Evolutionary conservation across 1,140 invertebrate genomes (phyloP).

Genomic region (Ceratina australensis): DNA sequence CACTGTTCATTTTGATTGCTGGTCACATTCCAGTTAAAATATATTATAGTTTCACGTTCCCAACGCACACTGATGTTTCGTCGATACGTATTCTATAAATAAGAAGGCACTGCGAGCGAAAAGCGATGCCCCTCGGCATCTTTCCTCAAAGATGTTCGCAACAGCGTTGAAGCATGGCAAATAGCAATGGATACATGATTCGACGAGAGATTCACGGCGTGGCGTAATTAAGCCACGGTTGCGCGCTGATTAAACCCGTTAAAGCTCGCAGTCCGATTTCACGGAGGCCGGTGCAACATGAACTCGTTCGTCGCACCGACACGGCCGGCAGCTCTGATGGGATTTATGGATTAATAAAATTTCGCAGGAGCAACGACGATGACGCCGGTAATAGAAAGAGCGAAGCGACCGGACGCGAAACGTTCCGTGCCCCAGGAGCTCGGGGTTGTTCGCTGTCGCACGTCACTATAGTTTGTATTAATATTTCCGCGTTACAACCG

Average conservation of each 20-base stretch:
- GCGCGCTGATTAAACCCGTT: conserved; percentile 44
- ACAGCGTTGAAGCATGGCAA: neutral
- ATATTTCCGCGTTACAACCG: conserved; percentile 32
- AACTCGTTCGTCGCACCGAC: conserved; percentile 35
- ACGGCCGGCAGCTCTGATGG: conserved; percentile 28
- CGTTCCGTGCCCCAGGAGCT: conserved; percentile 13
- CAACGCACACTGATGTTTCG: too few species aligned
- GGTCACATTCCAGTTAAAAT: too few species aligned
- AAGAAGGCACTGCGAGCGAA: too few species aligned
- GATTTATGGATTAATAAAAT: conserved; percentile 60
- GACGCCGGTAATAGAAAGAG: too few species aligned
- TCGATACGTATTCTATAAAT: too few species aligned
- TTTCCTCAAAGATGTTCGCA: too few species aligned
- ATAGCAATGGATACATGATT: neutral
- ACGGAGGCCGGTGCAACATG: conserved; percentile 32
- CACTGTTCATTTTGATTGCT: too few species aligned
- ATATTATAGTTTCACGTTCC: too few species aligned
- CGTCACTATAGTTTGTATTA: conserved; percentile 25
- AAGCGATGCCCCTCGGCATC: too few species aligned
- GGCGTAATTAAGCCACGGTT: conserved; percentile 44
- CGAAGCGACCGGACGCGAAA: neutral
- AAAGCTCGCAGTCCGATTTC: conserved; percentile 43
- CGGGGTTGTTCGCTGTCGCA: neutral
- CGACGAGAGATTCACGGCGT: neutral
- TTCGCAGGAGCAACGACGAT: conserved; percentile 39